A percentile compares a stretch with the other conserved stretches of the same genome.
These are phyloP conservation scores for Calliphora vomitoria DNA, from an alignment of 2,888 invertebrate species.

Conservation along the genomic window DNA sequence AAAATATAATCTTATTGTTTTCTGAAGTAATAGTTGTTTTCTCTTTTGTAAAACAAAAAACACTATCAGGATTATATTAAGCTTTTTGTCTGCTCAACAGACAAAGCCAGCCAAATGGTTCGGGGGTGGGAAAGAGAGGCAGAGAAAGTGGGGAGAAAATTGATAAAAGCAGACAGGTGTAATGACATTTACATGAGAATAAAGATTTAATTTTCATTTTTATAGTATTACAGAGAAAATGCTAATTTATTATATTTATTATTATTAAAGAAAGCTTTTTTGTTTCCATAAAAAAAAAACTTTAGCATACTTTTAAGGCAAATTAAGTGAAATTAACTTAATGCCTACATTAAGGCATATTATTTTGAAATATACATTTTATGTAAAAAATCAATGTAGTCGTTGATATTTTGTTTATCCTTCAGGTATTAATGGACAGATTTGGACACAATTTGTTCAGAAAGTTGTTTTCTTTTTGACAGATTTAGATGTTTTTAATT, in stretches of 20 bases:
- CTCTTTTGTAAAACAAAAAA: not conserved
- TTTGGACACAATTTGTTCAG: too few species aligned
- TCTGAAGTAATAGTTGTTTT: not conserved
- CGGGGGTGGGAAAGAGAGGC: slow-evolving; percentile 14
- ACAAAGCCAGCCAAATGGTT: not conserved
- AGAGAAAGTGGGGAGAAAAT: slow-evolving; percentile 21
- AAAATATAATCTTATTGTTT: slow-evolving; percentile 35
- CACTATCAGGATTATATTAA: slow-evolving; percentile 52
- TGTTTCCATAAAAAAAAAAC: not conserved
- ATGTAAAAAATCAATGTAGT: too few species aligned
- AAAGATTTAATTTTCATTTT: slow-evolving; percentile 53
- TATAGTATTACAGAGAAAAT: slow-evolving; percentile 10
- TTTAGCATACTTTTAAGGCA: slow-evolving; percentile 47
- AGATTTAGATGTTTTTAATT: too few species aligned
- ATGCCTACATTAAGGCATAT: slow-evolving; percentile 37
- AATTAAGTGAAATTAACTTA: slow-evolving; percentile 31
- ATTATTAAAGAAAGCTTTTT: not conserved
- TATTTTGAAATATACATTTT: too few species aligned
- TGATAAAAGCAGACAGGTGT: slow-evolving; percentile 69
- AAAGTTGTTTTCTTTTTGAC: too few species aligned
- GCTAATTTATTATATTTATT: not conserved
- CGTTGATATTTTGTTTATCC: too few species aligned
- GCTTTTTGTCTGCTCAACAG: slow-evolving; percentile 17
- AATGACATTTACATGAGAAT: slow-evolving; percentile 69
- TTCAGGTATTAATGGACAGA: too few species aligned